Percentiles rank a stretch among this genome's conserved stretches.
phyloP scores from a whole-genome alignment of 2,797 vertebrate species.

The Rhyacichthys aspro region DNA sequence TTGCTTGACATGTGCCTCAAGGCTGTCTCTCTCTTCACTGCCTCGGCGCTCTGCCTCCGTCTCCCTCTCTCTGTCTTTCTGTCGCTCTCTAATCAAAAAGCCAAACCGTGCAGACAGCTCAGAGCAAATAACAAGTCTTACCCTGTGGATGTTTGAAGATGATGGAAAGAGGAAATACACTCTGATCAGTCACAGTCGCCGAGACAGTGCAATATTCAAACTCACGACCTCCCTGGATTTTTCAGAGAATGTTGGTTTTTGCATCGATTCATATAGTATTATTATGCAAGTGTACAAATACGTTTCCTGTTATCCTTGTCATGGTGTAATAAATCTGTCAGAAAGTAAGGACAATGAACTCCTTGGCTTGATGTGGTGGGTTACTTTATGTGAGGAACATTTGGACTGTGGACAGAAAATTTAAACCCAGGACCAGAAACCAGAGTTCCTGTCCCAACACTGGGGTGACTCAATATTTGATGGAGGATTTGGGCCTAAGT shows the following conservation, averaged over 20 bases:
- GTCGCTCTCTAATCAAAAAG: constrained; percentile 76
- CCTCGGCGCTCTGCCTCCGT: constrained; percentile 47
- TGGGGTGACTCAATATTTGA: no score
- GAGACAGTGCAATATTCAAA: constrained; percentile 44
- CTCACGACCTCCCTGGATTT: constrained; percentile 14
- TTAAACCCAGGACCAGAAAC: no score
- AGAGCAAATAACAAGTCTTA: constrained; percentile 78
- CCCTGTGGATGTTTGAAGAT: constrained; percentile 74
- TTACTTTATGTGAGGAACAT: no score
- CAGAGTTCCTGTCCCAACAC: no score
- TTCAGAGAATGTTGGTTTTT: constrained; percentile 15
- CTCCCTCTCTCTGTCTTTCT: constrained; percentile 54
- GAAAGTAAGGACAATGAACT: no score
- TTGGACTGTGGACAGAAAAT: no score
- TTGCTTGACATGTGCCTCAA: constrained; percentile 79
- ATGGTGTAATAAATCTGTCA: no score
- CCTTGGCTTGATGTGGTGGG: no score
- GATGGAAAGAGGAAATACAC: constrained; percentile 61
- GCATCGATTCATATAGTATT: not conserved
- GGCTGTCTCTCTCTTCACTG: constrained; percentile 65
- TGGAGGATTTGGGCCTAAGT: no score
- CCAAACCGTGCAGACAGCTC: constrained; percentile 74
- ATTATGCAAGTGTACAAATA: no score
- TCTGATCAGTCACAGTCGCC: constrained; percentile 54
- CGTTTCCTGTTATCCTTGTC: no score